Conservation (phyloP, 2,888 invertebrate genomes). For the Epirrita christyi region DNA sequence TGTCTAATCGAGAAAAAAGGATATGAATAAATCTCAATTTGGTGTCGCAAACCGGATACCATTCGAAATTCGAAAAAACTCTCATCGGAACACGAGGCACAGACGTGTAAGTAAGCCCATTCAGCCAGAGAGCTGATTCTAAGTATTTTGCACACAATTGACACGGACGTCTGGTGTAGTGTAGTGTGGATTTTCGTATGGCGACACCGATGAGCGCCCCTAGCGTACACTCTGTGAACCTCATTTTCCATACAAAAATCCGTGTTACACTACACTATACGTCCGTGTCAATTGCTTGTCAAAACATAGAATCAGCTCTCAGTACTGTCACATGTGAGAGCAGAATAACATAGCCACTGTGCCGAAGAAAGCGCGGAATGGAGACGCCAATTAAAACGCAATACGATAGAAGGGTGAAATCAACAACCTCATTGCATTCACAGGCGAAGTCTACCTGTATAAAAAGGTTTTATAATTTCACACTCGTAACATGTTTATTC, state of each 20-base stretch:
- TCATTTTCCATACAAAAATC: too few species aligned
- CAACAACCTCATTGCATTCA: constrained; percentile 40
- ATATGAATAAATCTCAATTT: too few species aligned
- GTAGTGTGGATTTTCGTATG: too few species aligned
- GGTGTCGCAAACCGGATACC: constrained; percentile 22
- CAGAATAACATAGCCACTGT: constrained; percentile 61
- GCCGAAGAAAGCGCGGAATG: constrained; percentile 75
- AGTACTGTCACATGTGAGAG: constrained; percentile 59
- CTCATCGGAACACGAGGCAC: constrained; percentile 22
- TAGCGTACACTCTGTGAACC: too few species aligned
- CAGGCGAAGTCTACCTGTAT: constrained; percentile 13
- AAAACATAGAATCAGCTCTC: too few species aligned
- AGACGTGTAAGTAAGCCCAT: constrained; percentile 29
- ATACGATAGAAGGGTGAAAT: constrained; percentile 63
- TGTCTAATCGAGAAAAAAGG: neutral
- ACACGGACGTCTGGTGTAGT: too few species aligned
- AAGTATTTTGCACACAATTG: too few species aligned
- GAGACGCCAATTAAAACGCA: constrained; percentile 65
- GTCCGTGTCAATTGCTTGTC: too few species aligned
- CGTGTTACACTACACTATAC: too few species aligned
- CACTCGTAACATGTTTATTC: constrained; percentile 7
- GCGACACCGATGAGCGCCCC: too few species aligned
- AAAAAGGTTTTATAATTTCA: constrained; percentile 21
- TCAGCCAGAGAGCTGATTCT: constrained; percentile 38
- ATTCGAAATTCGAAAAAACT: constrained; percentile 36